Evolutionary conservation across 2,113 vertebrate genomes (phyloP).

Genomic region (Rhinogobius similis): DNA sequence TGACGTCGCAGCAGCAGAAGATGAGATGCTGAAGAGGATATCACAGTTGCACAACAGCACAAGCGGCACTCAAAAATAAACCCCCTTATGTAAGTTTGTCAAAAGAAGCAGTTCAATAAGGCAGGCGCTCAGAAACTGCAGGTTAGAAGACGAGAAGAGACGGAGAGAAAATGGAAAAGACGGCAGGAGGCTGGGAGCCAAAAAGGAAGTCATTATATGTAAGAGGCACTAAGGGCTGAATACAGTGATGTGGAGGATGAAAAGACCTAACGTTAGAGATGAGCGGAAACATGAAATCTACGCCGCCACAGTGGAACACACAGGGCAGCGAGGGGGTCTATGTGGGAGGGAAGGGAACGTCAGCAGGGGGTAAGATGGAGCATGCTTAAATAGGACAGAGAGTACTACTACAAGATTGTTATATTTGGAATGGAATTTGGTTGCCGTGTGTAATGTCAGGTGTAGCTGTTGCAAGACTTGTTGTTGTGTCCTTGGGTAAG

Average conservation of each 20-base stretch:
- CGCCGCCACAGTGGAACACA: conserved; percentile 4
- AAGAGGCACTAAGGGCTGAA: conserved; percentile 1
- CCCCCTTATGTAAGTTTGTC: background rate
- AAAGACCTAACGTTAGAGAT: conserved; percentile 4
- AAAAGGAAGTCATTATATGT: conserved; percentile 1
- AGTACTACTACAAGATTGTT: conserved; percentile 27
- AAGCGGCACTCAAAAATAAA: conserved; percentile 6
- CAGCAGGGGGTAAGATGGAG: conserved; percentile 28
- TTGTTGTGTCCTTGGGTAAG: background rate
- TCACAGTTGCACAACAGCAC: conserved; percentile 4
- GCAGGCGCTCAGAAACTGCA: background rate
- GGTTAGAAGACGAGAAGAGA: background rate
- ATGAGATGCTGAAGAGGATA: background rate
- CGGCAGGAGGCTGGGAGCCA: background rate
- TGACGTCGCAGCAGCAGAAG: background rate
- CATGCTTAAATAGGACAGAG: conserved; percentile 22
- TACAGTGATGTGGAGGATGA: conserved; percentile 5
- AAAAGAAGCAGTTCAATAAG: background rate
- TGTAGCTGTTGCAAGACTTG: background rate
- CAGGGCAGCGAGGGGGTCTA: conserved; percentile 11
- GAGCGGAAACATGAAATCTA: background rate
- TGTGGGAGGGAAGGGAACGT: conserved; percentile 9
- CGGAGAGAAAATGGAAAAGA: background rate
- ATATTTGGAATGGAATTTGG: conserved; percentile 17
- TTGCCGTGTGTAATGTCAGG: background rate